Evolutionary conservation across 2,797 vertebrate genomes (phyloP).

Genomic region (Cirrhinus molitorella): DNA sequence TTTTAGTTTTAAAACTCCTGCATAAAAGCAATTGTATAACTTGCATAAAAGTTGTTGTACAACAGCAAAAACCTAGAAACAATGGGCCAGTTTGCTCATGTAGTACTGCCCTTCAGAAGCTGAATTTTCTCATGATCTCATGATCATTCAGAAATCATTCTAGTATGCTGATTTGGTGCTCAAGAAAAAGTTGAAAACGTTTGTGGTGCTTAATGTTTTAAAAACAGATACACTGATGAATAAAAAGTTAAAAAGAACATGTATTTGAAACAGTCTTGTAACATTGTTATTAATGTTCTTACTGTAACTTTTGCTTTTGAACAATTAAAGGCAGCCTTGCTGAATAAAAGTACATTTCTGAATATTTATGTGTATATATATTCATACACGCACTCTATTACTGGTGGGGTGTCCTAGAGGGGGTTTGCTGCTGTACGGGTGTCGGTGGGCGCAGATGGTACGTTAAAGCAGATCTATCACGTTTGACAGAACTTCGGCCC

Average conservation of each 20-base stretch:
- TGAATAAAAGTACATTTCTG: not conserved
- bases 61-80: not conserved
- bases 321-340: not conserved
- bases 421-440: not conserved
- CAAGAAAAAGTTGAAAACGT: not conserved
- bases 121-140: not conserved
- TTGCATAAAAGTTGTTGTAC: not conserved
- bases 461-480: constrained; percentile 73
- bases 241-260: not conserved
- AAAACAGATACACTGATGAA: not conserved
- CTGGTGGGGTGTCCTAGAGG: not conserved
- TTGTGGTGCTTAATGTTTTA: not conserved
- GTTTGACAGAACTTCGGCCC: constrained; percentile 66
- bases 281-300: not conserved
- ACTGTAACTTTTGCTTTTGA: not conserved
- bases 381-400: not conserved
- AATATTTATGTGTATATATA: not conserved
- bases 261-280: not conserved
- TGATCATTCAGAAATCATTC: not conserved
- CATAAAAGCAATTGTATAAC: not conserved
- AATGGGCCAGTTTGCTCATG: not conserved
- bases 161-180: not conserved
- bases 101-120: not conserved
- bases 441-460: constrained; percentile 63
- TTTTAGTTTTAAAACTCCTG: not conserved